A percentile compares a stretch with the other conserved stretches of the same genome.
phyloP scores from a whole-genome alignment of 1,140 invertebrate species.

The Drosophila paulistorum region DNA sequence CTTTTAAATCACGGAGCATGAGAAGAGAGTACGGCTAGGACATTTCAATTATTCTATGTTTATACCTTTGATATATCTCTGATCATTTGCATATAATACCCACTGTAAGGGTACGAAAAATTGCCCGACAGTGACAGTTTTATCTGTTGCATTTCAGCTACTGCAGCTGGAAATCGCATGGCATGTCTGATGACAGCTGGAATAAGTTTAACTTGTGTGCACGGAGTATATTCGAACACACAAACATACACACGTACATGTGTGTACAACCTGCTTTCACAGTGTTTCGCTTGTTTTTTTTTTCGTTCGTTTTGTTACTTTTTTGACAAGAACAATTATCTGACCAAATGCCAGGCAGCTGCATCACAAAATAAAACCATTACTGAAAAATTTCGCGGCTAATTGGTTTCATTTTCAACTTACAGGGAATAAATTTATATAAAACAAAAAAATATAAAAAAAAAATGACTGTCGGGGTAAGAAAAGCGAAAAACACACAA shows the following conservation, averaged over 20 bases:
- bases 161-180: conserved; percentile 37
- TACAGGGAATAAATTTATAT: conserved; percentile 1
- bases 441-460: too few relatives aligned
- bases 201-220: conserved; percentile 40
- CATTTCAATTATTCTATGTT: too few relatives aligned
- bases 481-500: background rate
- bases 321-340: conserved; percentile 8
- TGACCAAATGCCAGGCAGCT: background rate
- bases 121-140: conserved; percentile 44
- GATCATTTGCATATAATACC: background rate
- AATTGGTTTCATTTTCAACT: conserved; percentile 14
- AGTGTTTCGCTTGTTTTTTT: too few relatives aligned
- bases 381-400: conserved; percentile 1
- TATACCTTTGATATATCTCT: too few relatives aligned
- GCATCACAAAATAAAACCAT: conserved; percentile 2
- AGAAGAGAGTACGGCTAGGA: too few relatives aligned
- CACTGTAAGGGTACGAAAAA: background rate
- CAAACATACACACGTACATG: background rate
- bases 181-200: conserved; percentile 46
- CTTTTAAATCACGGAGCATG: too few relatives aligned
- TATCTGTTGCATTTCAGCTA: conserved; percentile 45
- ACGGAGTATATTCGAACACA: background rate
- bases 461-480: background rate
- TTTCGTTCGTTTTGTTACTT: background rate
- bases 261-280: background rate